Conservation (phyloP, 2,797 vertebrate genomes). For the Podargus strigoides region DNA sequence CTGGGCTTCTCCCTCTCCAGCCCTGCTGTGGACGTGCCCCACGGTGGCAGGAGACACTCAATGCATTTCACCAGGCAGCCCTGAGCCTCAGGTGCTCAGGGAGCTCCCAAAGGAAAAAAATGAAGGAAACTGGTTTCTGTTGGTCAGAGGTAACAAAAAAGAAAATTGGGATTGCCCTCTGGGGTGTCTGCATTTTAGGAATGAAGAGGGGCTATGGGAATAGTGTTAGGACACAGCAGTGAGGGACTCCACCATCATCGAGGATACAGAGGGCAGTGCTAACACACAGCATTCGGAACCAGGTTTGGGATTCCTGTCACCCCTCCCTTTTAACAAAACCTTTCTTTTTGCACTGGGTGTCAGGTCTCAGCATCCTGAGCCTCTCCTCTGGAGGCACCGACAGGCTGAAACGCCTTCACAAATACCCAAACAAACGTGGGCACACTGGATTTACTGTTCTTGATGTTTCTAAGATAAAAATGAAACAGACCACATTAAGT, state of each 20-base stretch:
- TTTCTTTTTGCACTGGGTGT: not conserved
- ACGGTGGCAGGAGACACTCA: not conserved
- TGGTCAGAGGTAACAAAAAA: not conserved
- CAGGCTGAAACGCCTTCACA: not conserved
- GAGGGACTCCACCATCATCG: not conserved
- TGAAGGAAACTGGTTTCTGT: not conserved
- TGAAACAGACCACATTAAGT: not conserved
- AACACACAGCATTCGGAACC: not conserved
- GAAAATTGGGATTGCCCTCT: not conserved
- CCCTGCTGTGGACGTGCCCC: rapidly evolving
- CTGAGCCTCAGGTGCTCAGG: not conserved
- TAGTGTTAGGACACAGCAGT: not conserved
- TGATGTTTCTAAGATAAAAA: conserved; percentile 15
- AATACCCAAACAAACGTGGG: not conserved
- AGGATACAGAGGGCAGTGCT: not conserved
- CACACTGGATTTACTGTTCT: not conserved
- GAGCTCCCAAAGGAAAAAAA: not conserved
- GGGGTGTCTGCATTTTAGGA: not conserved
- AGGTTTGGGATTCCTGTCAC: not conserved
- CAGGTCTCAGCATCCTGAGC: not conserved
- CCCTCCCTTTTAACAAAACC: not conserved
- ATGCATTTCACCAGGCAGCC: not conserved
- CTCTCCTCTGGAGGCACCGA: not conserved
- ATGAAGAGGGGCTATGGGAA: not conserved
- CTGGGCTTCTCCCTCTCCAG: not conserved